Evolutionary conservation across 2,888 invertebrate genomes (phyloP).

Genomic region (Mythimna ferrago): DNA sequence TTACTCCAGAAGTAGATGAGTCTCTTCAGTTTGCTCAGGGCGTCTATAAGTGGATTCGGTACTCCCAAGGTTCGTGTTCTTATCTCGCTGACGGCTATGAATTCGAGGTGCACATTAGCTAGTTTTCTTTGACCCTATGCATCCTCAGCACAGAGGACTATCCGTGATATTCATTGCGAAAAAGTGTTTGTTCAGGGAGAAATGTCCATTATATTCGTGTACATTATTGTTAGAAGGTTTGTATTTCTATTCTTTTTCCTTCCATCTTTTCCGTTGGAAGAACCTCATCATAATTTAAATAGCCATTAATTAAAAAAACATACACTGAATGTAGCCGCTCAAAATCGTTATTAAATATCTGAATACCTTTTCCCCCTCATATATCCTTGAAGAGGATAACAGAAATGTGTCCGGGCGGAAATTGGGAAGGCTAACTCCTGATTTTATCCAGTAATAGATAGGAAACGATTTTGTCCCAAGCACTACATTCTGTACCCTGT

Average conservation of each 20-base stretch:
- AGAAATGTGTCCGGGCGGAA: slow-evolving; percentile 47
- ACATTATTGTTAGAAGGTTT: not conserved
- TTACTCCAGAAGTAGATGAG: too few relatives aligned
- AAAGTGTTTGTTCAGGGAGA: too few relatives aligned
- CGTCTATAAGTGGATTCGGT: too few relatives aligned
- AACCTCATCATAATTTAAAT: not conserved
- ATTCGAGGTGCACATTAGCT: too few relatives aligned
- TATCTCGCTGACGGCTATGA: too few relatives aligned
- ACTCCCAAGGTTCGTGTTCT: too few relatives aligned
- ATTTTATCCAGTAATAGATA: slow-evolving; percentile 55
- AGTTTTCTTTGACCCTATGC: too few relatives aligned
- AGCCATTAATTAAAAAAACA: slow-evolving; percentile 5
- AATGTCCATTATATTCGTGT: not conserved
- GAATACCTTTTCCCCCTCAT: slow-evolving; percentile 27
- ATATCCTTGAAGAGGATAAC: slow-evolving; percentile 40
- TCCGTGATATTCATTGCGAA: too few relatives aligned
- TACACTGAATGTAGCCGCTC: not conserved
- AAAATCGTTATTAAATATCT: slow-evolving; percentile 22
- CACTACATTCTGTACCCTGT: slow-evolving; percentile 34
- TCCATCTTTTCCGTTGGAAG: not conserved
- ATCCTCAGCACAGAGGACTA: too few relatives aligned
- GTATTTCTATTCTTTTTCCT: not conserved
- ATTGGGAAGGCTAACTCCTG: slow-evolving; percentile 51
- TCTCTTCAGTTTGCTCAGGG: too few relatives aligned
- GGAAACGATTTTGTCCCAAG: slow-evolving; percentile 40